phyloP scores from a whole-genome alignment of 1,140 invertebrate genomes.

The Luehdorfia chinensis region DNA sequence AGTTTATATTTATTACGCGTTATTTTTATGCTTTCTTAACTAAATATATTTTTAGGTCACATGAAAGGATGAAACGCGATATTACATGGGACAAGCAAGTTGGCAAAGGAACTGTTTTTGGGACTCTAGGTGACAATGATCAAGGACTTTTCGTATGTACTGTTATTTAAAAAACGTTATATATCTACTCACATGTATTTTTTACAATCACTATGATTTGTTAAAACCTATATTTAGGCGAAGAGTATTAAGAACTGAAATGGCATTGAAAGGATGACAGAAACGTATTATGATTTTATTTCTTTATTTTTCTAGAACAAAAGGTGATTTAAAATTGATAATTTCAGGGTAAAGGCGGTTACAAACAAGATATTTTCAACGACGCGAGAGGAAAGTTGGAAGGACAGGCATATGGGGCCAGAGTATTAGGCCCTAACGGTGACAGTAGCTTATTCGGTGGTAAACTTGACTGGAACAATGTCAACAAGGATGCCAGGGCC shows the following conservation, averaged over 20 bases:
- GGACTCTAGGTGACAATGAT: conserved; percentile 24
- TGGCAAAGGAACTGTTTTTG: conserved; percentile 28
- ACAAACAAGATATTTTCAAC: conserved; percentile 39
- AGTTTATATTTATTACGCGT: no score
- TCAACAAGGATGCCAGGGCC: conserved; percentile 30
- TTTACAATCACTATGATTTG: no score
- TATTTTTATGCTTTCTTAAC: no score
- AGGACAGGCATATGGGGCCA: conserved; percentile 34
- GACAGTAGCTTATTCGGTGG: conserved; percentile 33
- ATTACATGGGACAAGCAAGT: conserved; percentile 29
- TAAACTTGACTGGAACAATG: conserved; percentile 31
- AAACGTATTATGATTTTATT: no score
- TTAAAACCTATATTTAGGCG: no score
- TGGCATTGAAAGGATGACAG: no score
- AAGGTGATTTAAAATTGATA: neutral
- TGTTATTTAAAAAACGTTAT: neutral
- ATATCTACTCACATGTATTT: no score
- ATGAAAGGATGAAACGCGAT: conserved; percentile 15
- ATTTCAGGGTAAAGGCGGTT: conserved; percentile 38
- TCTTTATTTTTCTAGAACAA: no score
- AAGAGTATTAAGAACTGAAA: no score
- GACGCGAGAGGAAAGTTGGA: conserved; percentile 33
- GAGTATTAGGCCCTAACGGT: conserved; percentile 30
- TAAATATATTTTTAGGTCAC: neutral
- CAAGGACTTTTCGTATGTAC: conserved; percentile 28